Conservation (phyloP, 2,113 vertebrate genomes). For the Takifugu bimaculatus region DNA sequence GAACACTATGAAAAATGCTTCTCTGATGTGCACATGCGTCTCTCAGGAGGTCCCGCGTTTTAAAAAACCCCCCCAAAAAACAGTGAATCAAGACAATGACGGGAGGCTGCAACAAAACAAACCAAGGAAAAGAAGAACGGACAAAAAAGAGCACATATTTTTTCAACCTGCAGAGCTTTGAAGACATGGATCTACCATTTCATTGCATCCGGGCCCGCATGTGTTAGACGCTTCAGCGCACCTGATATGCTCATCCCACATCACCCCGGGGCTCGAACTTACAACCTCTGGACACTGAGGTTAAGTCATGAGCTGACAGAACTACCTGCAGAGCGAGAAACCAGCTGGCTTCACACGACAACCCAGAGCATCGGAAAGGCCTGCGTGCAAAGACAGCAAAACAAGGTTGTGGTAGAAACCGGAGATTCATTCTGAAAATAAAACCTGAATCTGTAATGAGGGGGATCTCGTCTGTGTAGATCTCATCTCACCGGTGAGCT, state of each 20-base stretch:
- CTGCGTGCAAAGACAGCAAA: too few relatives aligned
- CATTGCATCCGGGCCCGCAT: too few relatives aligned
- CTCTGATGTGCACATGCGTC: background rate
- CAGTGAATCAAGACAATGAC: too few relatives aligned
- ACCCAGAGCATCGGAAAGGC: too few relatives aligned
- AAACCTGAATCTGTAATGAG: background rate
- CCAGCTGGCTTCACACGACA: background rate
- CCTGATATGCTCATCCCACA: too few relatives aligned
- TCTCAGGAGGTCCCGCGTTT: too few relatives aligned
- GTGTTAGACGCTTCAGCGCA: too few relatives aligned
- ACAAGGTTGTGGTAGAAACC: too few relatives aligned
- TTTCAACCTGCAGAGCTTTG: background rate
- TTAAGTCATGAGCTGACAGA: background rate
- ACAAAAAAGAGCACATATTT: too few relatives aligned
- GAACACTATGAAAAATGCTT: slow-evolving; percentile 17
- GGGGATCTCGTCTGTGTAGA: background rate
- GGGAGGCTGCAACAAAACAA: too few relatives aligned
- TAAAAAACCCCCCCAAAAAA: background rate
- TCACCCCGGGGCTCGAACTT: background rate
- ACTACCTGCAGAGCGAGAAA: background rate
- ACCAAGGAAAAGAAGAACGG: background rate
- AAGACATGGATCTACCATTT: background rate
- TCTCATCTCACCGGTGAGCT: slow-evolving; percentile 59
- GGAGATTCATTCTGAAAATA: too few relatives aligned
- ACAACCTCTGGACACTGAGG: background rate